These are phyloP conservation scores for Andinoacara biseriatus DNA, from an alignment of 2,113 vertebrate genomes.

Conservation along the genomic window DNA sequence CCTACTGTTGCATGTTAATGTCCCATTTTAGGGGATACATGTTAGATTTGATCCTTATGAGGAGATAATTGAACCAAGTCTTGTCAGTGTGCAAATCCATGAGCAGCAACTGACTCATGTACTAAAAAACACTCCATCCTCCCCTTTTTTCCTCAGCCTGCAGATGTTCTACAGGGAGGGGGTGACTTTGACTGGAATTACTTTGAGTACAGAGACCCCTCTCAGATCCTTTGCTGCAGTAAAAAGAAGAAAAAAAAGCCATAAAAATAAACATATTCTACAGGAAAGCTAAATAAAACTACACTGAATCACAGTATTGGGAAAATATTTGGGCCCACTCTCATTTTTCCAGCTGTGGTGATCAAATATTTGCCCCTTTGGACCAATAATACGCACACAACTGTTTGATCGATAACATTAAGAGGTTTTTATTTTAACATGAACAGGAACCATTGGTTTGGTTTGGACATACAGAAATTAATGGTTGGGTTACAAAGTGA, in stretches of 20 bases:
- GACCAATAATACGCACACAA: neutral
- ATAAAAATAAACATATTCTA: conserved; percentile 61
- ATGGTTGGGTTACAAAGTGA: too few relatives aligned
- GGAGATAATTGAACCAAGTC: neutral
- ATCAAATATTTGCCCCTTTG: neutral
- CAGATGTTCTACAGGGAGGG: conserved; percentile 56
- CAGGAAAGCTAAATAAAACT: conserved; percentile 63
- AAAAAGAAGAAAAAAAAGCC: conserved; percentile 29
- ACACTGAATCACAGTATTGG: conserved; percentile 45
- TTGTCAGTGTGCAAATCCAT: neutral
- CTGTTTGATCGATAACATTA: neutral
- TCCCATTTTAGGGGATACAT: neutral
- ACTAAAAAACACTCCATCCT: conserved; percentile 12
- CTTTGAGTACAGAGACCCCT: conserved; percentile 75
- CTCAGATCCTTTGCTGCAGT: conserved; percentile 67
- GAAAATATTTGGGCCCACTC: conserved; percentile 2
- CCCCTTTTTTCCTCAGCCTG: conserved; percentile 18
- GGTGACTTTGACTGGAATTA: conserved; percentile 41
- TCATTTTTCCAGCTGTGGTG: neutral
- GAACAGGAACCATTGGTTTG: neutral
- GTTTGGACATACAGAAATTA: neutral
- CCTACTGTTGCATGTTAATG: neutral
- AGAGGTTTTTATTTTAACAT: neutral
- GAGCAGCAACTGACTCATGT: neutral
- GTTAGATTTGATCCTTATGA: conserved; percentile 11